Percentiles rank a stretch among this genome's conserved stretches.
Conservation (phyloP, 1,140 invertebrate genomes). For the Penaeus indicus region DNA sequence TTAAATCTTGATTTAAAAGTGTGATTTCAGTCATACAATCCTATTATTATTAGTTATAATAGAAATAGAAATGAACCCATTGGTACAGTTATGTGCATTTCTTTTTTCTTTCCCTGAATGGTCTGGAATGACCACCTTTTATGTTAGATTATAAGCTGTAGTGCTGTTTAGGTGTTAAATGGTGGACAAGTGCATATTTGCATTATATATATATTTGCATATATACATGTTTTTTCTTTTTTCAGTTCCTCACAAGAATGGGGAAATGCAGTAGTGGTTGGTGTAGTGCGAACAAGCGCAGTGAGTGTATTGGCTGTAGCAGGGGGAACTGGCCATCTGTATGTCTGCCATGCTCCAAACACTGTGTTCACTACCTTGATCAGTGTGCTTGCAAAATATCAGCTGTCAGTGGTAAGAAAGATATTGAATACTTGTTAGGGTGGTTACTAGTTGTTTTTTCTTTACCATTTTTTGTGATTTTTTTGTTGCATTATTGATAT, state of each 20-base stretch:
- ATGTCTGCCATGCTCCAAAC: slow-evolving; percentile 46
- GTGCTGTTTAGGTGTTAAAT: too few species aligned
- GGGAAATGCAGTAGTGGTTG: slow-evolving; percentile 54
- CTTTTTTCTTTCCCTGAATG: too few species aligned
- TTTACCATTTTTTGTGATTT: background rate
- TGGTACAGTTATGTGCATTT: too few species aligned
- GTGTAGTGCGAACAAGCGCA: slow-evolving; percentile 36
- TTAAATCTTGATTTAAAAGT: too few species aligned
- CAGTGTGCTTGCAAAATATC: slow-evolving; percentile 41
- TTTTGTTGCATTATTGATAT: too few species aligned
- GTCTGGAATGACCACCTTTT: too few species aligned
- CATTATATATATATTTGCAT: background rate
- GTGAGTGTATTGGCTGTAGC: slow-evolving; percentile 51
- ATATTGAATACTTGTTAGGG: background rate
- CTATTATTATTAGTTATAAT: too few species aligned
- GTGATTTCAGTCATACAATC: too few species aligned
- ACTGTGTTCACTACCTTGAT: slow-evolving; percentile 41
- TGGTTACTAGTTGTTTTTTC: background rate
- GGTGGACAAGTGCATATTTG: too few species aligned
- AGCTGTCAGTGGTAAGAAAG: slow-evolving; percentile 42
- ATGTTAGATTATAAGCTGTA: too few species aligned
- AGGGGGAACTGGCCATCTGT: slow-evolving; percentile 35
- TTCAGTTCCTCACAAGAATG: slow-evolving; percentile 56
- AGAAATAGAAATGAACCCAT: too few species aligned
- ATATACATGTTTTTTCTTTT: background rate